Conservation (phyloP, 2,113 vertebrate species). For the Serilophus lunatus region DNA sequence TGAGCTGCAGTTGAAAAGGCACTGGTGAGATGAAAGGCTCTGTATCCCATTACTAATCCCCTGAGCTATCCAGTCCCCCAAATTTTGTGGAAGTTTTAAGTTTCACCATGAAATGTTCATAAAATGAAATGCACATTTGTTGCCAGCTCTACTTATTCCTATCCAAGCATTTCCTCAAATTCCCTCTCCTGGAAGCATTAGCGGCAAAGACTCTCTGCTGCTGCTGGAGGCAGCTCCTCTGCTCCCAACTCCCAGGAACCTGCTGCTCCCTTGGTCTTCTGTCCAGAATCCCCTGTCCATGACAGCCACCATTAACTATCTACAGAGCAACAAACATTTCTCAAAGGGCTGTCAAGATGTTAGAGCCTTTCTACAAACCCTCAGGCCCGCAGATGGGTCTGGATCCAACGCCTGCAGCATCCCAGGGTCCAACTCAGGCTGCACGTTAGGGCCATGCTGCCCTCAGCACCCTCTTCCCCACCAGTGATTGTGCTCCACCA, state of each 20-base stretch:
- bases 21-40: constrained; percentile 65
- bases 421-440: background rate
- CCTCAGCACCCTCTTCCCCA: background rate
- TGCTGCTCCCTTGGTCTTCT: accelerated
- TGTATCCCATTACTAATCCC: constrained; percentile 71
- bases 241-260: background rate
- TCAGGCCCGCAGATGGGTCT: background rate
- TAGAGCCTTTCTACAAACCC: background rate
- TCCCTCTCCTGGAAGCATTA: background rate
- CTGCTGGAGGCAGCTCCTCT: background rate
- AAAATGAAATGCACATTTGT: constrained; percentile 71
- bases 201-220: background rate
- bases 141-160: constrained; percentile 48
- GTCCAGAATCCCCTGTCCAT: background rate
- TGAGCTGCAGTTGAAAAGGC: constrained; percentile 66
- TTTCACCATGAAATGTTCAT: constrained; percentile 71
- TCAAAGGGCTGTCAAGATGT: background rate
- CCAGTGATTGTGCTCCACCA: background rate
- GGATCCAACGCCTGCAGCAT: background rate
- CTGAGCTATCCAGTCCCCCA: constrained; percentile 62
- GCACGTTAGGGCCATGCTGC: background rate
- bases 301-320: background rate
- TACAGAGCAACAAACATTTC: background rate
- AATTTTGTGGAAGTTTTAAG: constrained; percentile 69
- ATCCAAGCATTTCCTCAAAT: constrained; percentile 10